These are phyloP conservation scores for Drosophila vallismaia DNA, from an alignment of 2,888 invertebrate species.

Conservation along the genomic window DNA sequence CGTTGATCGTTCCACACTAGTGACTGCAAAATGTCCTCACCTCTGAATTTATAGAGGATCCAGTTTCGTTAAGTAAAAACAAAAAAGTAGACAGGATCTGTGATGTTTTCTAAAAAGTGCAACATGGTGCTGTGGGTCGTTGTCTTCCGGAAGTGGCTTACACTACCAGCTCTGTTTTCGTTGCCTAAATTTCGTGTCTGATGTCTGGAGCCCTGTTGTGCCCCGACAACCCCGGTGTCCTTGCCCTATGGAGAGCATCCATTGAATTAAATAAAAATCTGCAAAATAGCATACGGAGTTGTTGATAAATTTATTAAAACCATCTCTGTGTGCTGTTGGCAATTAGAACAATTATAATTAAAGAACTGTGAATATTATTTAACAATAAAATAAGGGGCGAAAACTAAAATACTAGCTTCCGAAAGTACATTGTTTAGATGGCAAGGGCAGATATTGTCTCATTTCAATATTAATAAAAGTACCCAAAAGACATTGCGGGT, in stretches of 20 bases:
- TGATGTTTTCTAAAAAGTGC: background rate
- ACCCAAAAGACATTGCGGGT: background rate
- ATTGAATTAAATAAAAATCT: background rate
- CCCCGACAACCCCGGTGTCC: too few species aligned
- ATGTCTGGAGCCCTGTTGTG: too few species aligned
- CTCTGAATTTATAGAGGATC: background rate
- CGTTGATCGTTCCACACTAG: slow-evolving; percentile 19
- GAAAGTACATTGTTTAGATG: too few species aligned
- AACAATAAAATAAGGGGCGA: background rate
- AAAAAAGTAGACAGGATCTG: background rate
- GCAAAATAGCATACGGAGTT: background rate
- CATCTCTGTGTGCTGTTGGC: background rate
- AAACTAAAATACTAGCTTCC: background rate
- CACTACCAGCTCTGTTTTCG: too few species aligned
- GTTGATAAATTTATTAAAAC: background rate
- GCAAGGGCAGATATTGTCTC: too few species aligned
- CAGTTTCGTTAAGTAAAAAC: background rate
- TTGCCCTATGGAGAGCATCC: too few species aligned
- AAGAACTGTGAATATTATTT: background rate
- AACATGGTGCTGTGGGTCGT: too few species aligned
- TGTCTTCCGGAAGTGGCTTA: too few species aligned
- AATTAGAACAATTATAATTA: background rate
- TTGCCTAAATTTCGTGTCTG: too few species aligned
- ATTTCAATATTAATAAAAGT: too few species aligned
- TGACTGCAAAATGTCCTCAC: background rate